Evolutionary conservation across 2,797 vertebrate species (phyloP).

Genomic region (Brachyalestes nurse): DNA sequence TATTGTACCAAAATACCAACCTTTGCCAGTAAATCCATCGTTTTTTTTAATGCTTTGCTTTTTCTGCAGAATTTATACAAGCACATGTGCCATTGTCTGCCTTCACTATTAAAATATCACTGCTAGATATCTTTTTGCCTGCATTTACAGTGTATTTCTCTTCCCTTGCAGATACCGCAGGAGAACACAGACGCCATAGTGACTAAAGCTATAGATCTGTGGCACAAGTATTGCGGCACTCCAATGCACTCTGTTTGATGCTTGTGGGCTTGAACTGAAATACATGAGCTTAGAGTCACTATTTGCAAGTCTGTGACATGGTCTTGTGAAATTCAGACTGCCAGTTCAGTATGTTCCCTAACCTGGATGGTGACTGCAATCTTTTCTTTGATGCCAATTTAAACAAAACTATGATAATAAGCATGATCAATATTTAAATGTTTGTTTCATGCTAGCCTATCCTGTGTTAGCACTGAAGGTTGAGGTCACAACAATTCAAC

Average conservation of each 20-base stretch:
- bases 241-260: conserved; percentile 81
- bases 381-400: too few species aligned
- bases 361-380: not conserved
- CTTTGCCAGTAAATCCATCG: not conserved
- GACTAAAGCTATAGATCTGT: conserved; percentile 95
- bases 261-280: not conserved
- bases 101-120: not conserved
- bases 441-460: too few species aligned
- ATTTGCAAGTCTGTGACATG: not conserved
- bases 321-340: too few species aligned
- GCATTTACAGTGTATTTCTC: not conserved
- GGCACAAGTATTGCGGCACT: conserved; percentile 94
- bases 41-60: not conserved
- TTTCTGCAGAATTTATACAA: not conserved
- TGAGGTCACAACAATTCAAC: not conserved
- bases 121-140: not conserved
- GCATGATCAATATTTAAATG: too few species aligned
- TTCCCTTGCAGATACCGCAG: conserved; percentile 87
- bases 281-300: not conserved
- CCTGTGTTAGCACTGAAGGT: not conserved
- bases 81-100: not conserved
- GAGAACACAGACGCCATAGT: conserved; percentile 97
- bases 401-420: too few species aligned
- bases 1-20: too few species aligned
- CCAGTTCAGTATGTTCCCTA: not conserved